A percentile compares a stretch with the other conserved stretches of the same genome.
phyloP scores from a whole-genome alignment of 2,888 invertebrate genomes.

The Cerastis leucographa region DNA sequence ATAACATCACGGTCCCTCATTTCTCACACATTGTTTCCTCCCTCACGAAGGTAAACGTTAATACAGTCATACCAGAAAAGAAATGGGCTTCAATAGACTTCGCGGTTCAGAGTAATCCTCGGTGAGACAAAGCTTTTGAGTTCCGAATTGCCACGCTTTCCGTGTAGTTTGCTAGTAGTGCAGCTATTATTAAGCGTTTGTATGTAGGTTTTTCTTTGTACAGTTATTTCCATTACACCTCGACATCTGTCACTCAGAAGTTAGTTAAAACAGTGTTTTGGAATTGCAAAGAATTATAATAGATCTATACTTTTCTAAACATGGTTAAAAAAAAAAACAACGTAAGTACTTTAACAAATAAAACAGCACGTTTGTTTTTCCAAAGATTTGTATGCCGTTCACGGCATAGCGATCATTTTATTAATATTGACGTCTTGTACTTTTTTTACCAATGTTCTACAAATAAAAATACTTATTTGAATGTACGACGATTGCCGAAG shows the following conservation, averaged over 20 bases:
- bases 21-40: conserved; percentile 47
- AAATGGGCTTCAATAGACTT: neutral
- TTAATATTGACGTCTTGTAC: no score
- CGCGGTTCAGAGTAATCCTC: neutral
- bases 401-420: no score
- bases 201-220: neutral
- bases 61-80: neutral
- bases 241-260: neutral
- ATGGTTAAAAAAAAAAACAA: neutral
- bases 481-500: neutral
- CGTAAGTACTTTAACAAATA: neutral
- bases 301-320: neutral
- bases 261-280: neutral
- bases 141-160: neutral
- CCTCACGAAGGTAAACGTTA: conserved; percentile 19
- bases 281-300: neutral
- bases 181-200: neutral
- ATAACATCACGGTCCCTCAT: conserved; percentile 37
- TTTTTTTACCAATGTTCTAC: no score
- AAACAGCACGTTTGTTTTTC: accelerated
- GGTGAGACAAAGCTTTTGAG: neutral
- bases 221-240: neutral
- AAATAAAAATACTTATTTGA: no score
- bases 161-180: neutral
- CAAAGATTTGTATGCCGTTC: neutral